phyloP scores from a whole-genome alignment of 2,888 invertebrate species.

The Neuroscelio doddi region DNA sequence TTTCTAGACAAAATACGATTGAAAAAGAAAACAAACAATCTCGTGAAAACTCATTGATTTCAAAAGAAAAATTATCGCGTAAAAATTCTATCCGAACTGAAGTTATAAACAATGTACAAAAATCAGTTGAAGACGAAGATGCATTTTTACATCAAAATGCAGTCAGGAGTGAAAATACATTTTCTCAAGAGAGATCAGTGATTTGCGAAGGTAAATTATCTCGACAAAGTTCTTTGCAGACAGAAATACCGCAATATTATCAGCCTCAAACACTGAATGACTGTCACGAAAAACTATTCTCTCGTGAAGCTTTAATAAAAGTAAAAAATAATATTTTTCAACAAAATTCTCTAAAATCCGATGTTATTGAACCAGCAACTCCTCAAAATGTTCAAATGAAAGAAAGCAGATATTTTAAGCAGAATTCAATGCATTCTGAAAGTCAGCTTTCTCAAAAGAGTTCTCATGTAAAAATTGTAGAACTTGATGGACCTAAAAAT shows the following conservation, averaged over 20 bases:
- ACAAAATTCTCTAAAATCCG: constrained; percentile 22
- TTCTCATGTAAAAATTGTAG: constrained; percentile 39
- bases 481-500: constrained; percentile 45
- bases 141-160: constrained; percentile 35
- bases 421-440: constrained; percentile 36
- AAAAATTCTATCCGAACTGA: constrained; percentile 29
- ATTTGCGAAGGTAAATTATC: constrained; percentile 27
- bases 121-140: constrained; percentile 29
- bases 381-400: constrained; percentile 38
- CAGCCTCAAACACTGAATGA: constrained; percentile 7
- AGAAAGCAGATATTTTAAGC: constrained; percentile 36
- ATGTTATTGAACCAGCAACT: constrained; percentile 6
- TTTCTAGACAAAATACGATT: constrained; percentile 14
- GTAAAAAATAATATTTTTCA: constrained; percentile 30
- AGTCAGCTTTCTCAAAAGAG: constrained; percentile 34
- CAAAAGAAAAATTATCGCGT: constrained; percentile 20
- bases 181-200: constrained; percentile 18
- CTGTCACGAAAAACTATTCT: constrained; percentile 22
- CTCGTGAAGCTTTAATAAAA: constrained; percentile 19
- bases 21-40: constrained; percentile 29
- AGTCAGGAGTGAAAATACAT: constrained; percentile 11
- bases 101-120: constrained; percentile 4
- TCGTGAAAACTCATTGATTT: constrained; percentile 21
- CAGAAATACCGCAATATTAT: constrained; percentile 16
- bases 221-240: constrained; percentile 38